Base-by-base conservation (phyloP, 2,797 vertebrate genomes). In the Scarus forsteni region DNA sequence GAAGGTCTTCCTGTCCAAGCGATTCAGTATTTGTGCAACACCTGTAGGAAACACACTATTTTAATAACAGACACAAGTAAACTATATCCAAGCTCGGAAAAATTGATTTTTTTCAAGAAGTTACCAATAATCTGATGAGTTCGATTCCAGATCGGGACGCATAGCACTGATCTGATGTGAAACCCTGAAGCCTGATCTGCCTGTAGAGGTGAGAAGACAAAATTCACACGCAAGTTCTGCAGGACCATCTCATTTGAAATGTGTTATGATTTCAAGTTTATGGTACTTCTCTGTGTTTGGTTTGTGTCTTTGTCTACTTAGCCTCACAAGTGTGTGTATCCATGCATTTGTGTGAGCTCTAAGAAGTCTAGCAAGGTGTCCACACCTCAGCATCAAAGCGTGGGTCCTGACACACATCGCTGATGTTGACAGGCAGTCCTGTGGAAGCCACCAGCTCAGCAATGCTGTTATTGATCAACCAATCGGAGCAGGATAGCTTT, bases 381-480 rank as follows among this genome's bases (percentile, higher is more conserved):
- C 74, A 46, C 70, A 95, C 94, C 92, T 95, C 94, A 40, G 93
- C 83, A 71, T 95, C 94, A 75, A 95, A 95, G 68, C 95, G 94
- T 43, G 95, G 95, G 85, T 95, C 95, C 83, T 95, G 95, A 90
- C 93, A 95, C 54, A 94, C 94, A 12, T 95, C 95, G 3, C 94
- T 95, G 89, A 95, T 95, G 88, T 95, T 95, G 66, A 95, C 94
- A 13, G 94, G 94, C 43, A 95, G 91, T 19, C 94, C 95, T 12
- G 95, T 95, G 65, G 95, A 95, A 14, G 95, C 95, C 83, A 95
- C 95, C 76, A 95, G 85, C 86, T 95, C 95, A 84, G 94, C 94
- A 64, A 95, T 95, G 84, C 94, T 95, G 90, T 95, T 95, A 93
- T 95, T 95, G 88, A 95, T 95, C 70, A 95, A 85, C 95, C 95